phyloP scores from a whole-genome alignment of 2,113 vertebrate genomes.

The Caretta caretta region DNA sequence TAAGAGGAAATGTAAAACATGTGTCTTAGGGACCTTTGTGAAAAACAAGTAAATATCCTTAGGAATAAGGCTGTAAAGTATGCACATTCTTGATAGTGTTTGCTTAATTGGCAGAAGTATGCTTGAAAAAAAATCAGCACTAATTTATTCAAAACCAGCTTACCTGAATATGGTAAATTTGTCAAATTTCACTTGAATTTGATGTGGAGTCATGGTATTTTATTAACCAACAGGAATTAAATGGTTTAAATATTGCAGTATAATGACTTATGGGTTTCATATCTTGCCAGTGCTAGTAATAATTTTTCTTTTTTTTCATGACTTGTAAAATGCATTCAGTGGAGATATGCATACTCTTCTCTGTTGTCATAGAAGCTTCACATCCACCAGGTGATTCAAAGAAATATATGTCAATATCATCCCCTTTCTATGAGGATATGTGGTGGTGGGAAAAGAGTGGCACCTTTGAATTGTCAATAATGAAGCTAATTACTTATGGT shows the following conservation, averaged over 20 bases:
- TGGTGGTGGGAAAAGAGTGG: neutral
- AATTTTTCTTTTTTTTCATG: neutral
- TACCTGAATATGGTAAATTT: neutral
- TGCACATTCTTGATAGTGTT: neutral
- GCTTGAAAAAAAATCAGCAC: neutral
- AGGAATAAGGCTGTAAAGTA: neutral
- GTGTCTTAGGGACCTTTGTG: neutral
- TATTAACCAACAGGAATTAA: neutral
- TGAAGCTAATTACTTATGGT: neutral
- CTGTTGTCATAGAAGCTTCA: neutral
- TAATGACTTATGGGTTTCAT: neutral
- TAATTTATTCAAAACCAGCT: neutral
- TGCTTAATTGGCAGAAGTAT: neutral
- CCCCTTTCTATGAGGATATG: neutral
- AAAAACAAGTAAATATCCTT: neutral
- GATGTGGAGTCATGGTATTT: neutral
- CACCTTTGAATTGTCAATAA: neutral
- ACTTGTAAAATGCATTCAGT: neutral
- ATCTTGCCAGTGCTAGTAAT: neutral
- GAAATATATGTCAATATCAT: neutral
- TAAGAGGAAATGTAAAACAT: neutral
- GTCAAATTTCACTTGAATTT: neutral
- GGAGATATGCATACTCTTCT: rapidly evolving
- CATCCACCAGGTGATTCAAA: neutral
- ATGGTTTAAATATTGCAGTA: neutral